Base-by-base conservation (phyloP, 2,113 vertebrate species). In the Piprites chloris region DNA sequence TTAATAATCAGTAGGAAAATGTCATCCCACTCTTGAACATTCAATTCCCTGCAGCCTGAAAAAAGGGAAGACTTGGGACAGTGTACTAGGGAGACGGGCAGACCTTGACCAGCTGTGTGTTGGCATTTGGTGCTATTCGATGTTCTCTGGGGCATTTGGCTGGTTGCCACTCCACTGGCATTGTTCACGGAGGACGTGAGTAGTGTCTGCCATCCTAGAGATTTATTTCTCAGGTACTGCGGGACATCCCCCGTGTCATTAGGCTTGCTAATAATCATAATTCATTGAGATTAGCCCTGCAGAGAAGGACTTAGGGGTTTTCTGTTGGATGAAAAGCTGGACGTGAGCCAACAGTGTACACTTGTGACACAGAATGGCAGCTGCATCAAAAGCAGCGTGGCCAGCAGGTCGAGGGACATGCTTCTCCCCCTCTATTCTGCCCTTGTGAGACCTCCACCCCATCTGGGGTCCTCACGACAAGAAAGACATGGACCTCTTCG, bases 51-150 rank as follows among this genome's bases (percentile, higher is more conserved):
- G 4, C 35, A 69, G 32, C 23, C 55, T 80, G 8, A 14, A 66
- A 19, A 44, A 73, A 41, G 32, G 12, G 14, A 65, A 61, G 27
- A 15, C 9, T 11, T 49, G 15, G 33, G 26, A 26, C 2, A 13
- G 12, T 4, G 13, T 44, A 23, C 11, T 16, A 24, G 23, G 35
- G 35, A 67, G 50, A 44, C 0, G 0, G 32, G 23, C 23, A 74
- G 61, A 74, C 27, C 37, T 71, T 68, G 47, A 28, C 44, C 59
- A 5, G 1, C 17, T 18, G 0, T 24, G 7, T 46, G 7, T 8
- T 16, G 37, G 13, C 47, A 68, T 13, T 23, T 14, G 0, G 19
- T 14, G 33, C 46, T 52, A 1, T 42, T 12, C 16, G 19, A 15
- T 77, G 74, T 52, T 46, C 86, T 35, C 42, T 35, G 11, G 32